Base-by-base conservation (phyloP, 1,140 invertebrate species). In the Dreissena rostriformis region DNA sequence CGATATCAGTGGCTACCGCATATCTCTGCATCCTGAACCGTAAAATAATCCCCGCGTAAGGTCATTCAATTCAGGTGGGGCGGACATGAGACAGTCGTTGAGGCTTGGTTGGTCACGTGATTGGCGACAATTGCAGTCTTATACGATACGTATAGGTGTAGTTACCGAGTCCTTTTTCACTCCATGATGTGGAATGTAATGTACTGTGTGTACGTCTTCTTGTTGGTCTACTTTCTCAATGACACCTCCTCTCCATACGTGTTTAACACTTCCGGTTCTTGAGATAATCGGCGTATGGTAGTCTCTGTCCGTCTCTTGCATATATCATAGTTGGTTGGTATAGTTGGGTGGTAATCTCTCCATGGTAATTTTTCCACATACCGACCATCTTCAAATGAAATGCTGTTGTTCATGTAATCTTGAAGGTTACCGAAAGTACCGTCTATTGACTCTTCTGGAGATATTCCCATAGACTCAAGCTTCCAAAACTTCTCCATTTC, bases 401-500 rank as follows among this genome's bases (percentile, higher is more conserved):
- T n/a, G n/a, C n/a, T n/a, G n/a, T n/a, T n/a, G n/a, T n/a, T n/a
- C n/a, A n/a, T n/a, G n/a, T n/a, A n/a, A n/a, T n/a, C n/a, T n/a
- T n/a, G n/a, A n/a, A n/a, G n/a, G n/a, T n/a, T n/a, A n/a, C n/a
- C n/a, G n/a, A n/a, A n/a, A n/a, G n/a, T n/a, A n/a, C n/a, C n/a
- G n/a, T n/a, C n/a, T n/a, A n/a, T 39, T 11, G n/a, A 14, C 7
- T 70, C 67, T 19, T 70, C 67, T 24, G 14, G 14, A 8, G 8
- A 26, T 24, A 70, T 70, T 22, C 67, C 67, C n/a, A 70, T 70
- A 7, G 67, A 70, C 24, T 70, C 67, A 39, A 70, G 8, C n/a
- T 24, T 70, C 28, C 28, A 24, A 8, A 70, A 70, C 14, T 39
- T 28, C 67, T 70, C 24, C 49, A 26, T 19, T 39, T 26, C 14